Evolutionary conservation across 2,888 invertebrate genomes (phyloP).

Genomic region (Tyria jacobaeae): DNA sequence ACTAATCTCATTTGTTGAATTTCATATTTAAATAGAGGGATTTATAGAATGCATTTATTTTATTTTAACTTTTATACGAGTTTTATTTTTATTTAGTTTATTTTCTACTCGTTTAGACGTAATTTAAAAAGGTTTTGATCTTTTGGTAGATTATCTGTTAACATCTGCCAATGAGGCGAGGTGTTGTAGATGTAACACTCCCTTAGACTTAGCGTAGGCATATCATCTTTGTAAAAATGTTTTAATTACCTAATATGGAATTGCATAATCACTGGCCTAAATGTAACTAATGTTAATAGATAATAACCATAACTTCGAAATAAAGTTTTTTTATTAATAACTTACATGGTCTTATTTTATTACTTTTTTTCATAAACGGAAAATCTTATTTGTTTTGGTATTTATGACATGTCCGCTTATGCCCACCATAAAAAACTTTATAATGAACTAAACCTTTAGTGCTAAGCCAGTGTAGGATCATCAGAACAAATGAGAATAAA

Average conservation of each 20-base stretch:
- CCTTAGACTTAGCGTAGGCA: conserved; percentile 74
- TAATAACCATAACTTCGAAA: conserved; percentile 86
- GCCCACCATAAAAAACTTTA: no score
- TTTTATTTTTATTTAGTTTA: conserved; percentile 77
- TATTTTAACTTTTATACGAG: conserved; percentile 81
- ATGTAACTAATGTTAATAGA: conserved; percentile 85
- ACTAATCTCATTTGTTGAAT: conserved; percentile 81
- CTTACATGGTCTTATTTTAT: conserved; percentile 37
- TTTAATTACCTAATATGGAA: conserved; percentile 73
- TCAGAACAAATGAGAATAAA: no score
- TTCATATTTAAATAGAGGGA: conserved; percentile 78
- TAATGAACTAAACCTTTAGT: no score
- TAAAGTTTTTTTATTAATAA: conserved; percentile 78
- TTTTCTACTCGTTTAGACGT: conserved; percentile 77
- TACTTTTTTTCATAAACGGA: background rate
- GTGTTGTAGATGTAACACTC: conserved; percentile 42
- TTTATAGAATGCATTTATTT: conserved; percentile 84
- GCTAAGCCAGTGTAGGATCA: no score
- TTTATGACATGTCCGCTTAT: no score
- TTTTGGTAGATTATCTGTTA: conserved; percentile 85
- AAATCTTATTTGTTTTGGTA: no score
- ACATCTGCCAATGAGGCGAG: conserved; percentile 56
- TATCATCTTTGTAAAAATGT: conserved; percentile 81
- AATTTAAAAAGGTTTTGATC: conserved; percentile 74
- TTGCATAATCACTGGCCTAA: conserved; percentile 80